Evolutionary conservation across 2,797 vertebrate genomes (phyloP).

Genomic region (Spinibarbus caldwelli): DNA sequence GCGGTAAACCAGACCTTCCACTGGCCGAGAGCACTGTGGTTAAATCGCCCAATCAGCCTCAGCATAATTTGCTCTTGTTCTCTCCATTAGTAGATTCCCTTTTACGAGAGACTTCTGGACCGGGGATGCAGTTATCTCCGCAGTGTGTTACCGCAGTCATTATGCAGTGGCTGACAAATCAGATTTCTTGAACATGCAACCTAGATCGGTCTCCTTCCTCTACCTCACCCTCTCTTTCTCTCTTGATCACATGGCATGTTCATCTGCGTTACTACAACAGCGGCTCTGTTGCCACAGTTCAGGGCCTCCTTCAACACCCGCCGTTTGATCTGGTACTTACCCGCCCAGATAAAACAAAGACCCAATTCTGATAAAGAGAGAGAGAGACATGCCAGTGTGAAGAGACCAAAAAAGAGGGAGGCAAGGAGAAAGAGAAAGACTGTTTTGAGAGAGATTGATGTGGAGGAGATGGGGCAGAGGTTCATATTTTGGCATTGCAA

Average conservation of each 20-base stretch:
- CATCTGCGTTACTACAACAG: slow-evolving; percentile 43
- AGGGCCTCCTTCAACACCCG: slow-evolving; percentile 47
- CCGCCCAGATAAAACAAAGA: slow-evolving; percentile 64
- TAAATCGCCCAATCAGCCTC: not conserved
- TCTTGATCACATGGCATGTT: slow-evolving; percentile 7
- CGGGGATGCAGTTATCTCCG: not conserved
- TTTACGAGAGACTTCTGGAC: not conserved
- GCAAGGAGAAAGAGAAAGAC: slow-evolving; percentile 12
- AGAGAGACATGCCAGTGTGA: slow-evolving; percentile 13
- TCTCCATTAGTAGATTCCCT: not conserved
- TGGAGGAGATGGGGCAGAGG: slow-evolving; percentile 64
- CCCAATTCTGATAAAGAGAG: slow-evolving; percentile 57
- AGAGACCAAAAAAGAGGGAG: slow-evolving; percentile 11
- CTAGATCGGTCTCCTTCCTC: not conserved
- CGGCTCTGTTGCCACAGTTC: slow-evolving; percentile 52
- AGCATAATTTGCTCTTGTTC: not conserved
- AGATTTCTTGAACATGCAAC: slow-evolving; percentile 27
- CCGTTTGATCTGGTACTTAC: slow-evolving; percentile 58
- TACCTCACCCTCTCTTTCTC: not conserved
- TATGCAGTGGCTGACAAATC: slow-evolving; percentile 33
- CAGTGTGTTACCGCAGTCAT: not conserved
- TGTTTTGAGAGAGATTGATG: not conserved
- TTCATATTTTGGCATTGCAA: slow-evolving; percentile 44
- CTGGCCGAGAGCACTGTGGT: slow-evolving; percentile 8
- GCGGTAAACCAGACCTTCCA: not conserved